Evolutionary conservation across 2,888 invertebrate species (phyloP), one percentile per base, ranked within the genome.

Genomic region (Euzophera pinguis): DNA sequence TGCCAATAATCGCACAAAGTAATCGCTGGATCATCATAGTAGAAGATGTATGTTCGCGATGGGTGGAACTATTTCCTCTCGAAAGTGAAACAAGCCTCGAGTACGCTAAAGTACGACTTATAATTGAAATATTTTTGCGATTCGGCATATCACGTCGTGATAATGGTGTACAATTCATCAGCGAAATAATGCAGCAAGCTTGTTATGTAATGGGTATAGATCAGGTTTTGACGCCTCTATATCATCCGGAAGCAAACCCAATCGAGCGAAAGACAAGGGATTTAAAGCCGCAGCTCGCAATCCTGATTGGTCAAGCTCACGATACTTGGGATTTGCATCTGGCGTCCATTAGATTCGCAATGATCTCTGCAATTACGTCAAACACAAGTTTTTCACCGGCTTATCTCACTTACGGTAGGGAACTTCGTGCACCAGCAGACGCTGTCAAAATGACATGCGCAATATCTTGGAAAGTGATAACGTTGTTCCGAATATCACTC

Each of bases 51-150:
- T 10, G 17, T 5, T 16, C 47, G 2, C 1, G 22, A 4, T 48
- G 47, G 47, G 22, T 48, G 8, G 47, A 48, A 22, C 12, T 48
- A 7, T 48, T 48, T 13, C 22, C 47, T 1, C 37, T 48, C 9
- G 3, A 17, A 37, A 12, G n/a, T n/a, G 47, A 35, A 1, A 48
- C 47, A 0, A 13, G 13, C 4, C 1, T 13, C 6, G 17, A 17
- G 2, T 48, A 37, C 12, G 47, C 37, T 8, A 16, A 12, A 6
- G 7, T 8, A 14, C 17, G n/a, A n/a, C n/a, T 48, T 0, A 9
- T 48, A 3, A 37, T 37, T 12, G 47, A 48, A 12, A 8, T 48
- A 17, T 37, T 22, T 10, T 22, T 48, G 6, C 9, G 47, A 1
- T 48, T 22, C n/a, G 37, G 47, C 2, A 12, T 37, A 1, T 37